Percentiles rank a stretch among this genome's conserved stretches.
Evolutionary conservation across 2,797 vertebrate genomes (phyloP).

Genomic region (Alfaro cultratus): DNA sequence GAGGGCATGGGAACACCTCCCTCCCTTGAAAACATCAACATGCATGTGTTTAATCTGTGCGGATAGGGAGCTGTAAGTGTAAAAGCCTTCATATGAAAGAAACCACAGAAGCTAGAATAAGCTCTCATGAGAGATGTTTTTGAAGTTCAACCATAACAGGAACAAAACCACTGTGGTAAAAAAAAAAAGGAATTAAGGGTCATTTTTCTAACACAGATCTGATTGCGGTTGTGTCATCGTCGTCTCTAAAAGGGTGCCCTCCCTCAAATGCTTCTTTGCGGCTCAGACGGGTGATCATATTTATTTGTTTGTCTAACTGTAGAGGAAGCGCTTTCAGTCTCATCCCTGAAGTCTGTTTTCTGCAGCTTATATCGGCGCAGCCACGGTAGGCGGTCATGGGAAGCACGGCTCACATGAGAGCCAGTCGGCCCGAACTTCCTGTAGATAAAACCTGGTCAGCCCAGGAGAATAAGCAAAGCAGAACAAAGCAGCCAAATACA

Average conservation of each 20-base stretch:
- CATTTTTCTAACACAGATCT: slow-evolving; percentile 58
- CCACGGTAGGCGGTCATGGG: slow-evolving; percentile 64
- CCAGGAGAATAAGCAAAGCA: slow-evolving; percentile 62
- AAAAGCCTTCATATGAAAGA: slow-evolving; percentile 33
- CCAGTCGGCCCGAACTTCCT: slow-evolving; percentile 81
- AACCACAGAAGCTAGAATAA: slow-evolving; percentile 50
- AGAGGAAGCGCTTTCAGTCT: slow-evolving; percentile 28
- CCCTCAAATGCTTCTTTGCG: slow-evolving; percentile 36
- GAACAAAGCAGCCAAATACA: slow-evolving; percentile 63
- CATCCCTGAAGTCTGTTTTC: slow-evolving; percentile 19
- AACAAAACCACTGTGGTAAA: slow-evolving; percentile 44
- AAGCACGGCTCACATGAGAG: slow-evolving; percentile 79
- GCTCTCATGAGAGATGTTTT: slow-evolving; percentile 46
- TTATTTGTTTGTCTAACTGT: slow-evolving; percentile 51
- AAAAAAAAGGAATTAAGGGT: slow-evolving; percentile 24
- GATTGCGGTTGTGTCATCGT: slow-evolving; percentile 36
- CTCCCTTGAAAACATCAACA: slow-evolving; percentile 37
- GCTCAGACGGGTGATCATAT: slow-evolving; percentile 48
- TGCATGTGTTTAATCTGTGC: slow-evolving; percentile 37
- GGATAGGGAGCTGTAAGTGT: slow-evolving; percentile 27
- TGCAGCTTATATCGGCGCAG: slow-evolving; percentile 48
- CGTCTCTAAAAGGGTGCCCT: slow-evolving; percentile 22
- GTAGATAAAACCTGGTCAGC: slow-evolving; percentile 78
- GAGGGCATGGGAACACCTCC: slow-evolving; percentile 66
- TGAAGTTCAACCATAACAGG: slow-evolving; percentile 47